Conservation (phyloP, 2,797 vertebrate genomes). For the Ctenopoma kingsleyae region DNA sequence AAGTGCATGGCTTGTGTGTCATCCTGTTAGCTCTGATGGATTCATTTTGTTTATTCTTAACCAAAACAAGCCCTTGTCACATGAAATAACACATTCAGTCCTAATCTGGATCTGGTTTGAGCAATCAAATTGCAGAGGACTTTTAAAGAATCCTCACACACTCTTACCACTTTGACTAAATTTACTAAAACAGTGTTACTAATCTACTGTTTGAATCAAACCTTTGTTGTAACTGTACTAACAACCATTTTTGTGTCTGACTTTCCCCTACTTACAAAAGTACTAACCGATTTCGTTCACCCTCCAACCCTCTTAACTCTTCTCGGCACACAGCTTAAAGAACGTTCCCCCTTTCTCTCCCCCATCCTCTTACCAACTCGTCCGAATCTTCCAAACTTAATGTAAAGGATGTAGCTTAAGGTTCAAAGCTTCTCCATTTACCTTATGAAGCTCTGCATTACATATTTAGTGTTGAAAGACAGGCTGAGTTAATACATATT, state of each 20-base stretch:
- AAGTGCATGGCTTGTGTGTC: constrained; percentile 84
- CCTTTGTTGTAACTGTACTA: constrained; percentile 90
- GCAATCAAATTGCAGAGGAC: constrained; percentile 83
- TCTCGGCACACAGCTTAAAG: constrained; percentile 39
- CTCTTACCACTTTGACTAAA: constrained; percentile 72
- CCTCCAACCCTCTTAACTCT: constrained; percentile 76
- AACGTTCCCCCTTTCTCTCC: constrained; percentile 13
- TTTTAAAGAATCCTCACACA: constrained; percentile 79
- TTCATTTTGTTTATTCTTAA: constrained; percentile 82
- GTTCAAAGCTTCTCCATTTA: background rate
- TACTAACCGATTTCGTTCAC: constrained; percentile 87
- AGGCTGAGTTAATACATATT: constrained; percentile 12
- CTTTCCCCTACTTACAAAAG: constrained; percentile 88
- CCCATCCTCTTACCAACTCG: constrained; percentile 27
- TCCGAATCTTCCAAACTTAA: constrained; percentile 36
- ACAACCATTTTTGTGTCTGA: constrained; percentile 93
- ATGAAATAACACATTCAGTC: constrained; percentile 76
- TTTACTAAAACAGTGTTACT: constrained; percentile 86
- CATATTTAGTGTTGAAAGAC: constrained; percentile 17
- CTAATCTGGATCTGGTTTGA: constrained; percentile 82
- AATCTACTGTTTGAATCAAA: constrained; percentile 86
- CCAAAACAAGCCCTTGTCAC: constrained; percentile 76
- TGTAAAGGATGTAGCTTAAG: constrained; percentile 26
- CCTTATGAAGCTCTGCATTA: background rate
- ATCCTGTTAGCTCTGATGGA: constrained; percentile 79